A percentile compares a stretch with the other conserved stretches of the same genome.
phyloP scores from a whole-genome alignment of 2,797 vertebrate genomes.

The Lagothrix lagotricha region DNA sequence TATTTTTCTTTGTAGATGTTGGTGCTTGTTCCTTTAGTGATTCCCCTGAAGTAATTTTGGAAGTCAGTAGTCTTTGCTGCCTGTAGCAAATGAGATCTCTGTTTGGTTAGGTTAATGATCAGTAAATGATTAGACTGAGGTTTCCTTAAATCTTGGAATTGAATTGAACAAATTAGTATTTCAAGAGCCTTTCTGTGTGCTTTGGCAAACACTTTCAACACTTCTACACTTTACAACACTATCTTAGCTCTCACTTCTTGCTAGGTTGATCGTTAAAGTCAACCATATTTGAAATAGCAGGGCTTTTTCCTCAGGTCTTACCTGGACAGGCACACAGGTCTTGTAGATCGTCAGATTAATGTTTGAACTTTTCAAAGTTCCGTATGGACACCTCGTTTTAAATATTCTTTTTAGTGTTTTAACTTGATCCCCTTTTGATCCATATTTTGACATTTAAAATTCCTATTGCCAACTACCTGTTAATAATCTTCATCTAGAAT shows the following conservation, averaged over 20 bases:
- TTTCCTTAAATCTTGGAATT: neutral
- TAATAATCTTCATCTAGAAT: neutral
- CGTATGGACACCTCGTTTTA: neutral
- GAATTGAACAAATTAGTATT: neutral
- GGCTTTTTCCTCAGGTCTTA: neutral
- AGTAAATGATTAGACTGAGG: neutral
- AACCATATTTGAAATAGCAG: neutral
- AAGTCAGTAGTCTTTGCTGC: neutral
- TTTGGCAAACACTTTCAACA: neutral
- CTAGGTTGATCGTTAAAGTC: neutral
- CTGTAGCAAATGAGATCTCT: neutral
- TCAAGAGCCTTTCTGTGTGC: neutral
- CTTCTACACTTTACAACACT: neutral
- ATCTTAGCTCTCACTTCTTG: neutral
- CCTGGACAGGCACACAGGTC: neutral
- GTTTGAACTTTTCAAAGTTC: neutral
- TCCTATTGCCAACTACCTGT: neutral
- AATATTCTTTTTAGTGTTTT: neutral
- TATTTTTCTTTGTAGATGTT: neutral
- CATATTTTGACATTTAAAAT: neutral
- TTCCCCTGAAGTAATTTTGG: neutral
- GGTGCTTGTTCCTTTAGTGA: neutral
- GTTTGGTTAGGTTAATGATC: neutral
- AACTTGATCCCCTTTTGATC: neutral
- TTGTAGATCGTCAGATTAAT: neutral